A percentile compares a stretch with the other conserved stretches of the same genome.
Evolutionary conservation across 2,888 invertebrate genomes (phyloP).

Genomic region (Phlogophora meticulosa): DNA sequence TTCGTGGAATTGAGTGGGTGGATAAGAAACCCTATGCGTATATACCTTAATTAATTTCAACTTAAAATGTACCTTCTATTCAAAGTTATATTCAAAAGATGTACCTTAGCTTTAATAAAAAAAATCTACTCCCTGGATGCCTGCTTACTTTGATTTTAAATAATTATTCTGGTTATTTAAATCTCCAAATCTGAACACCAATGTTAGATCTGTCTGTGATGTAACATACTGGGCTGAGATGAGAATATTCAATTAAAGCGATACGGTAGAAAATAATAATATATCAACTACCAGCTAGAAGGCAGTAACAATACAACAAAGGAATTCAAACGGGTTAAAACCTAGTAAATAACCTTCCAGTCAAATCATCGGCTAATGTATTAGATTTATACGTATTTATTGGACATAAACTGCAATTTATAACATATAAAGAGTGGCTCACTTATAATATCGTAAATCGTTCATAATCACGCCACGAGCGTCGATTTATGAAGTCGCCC

Average conservation of each 20-base stretch:
- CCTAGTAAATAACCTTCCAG: constrained; percentile 31
- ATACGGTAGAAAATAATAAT: not conserved
- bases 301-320: constrained; percentile 17
- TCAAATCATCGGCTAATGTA: constrained; percentile 54
- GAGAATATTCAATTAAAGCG: constrained; percentile 14
- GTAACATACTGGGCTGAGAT: not conserved
- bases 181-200: not conserved
- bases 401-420: constrained; percentile 68
- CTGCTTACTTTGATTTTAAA: not conserved
- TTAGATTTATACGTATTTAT: constrained; percentile 61
- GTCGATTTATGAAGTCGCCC: constrained; percentile 78
- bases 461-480: constrained; percentile 75
- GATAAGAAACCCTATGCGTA: not conserved
- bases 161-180: not conserved
- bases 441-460: constrained; percentile 75
- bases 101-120: not conserved
- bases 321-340: constrained; percentile 39
- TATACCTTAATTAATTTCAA: constrained; percentile 18
- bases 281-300: constrained; percentile 7
- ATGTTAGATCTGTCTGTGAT: not conserved
- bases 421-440: constrained; percentile 65
- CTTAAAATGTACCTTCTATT: not conserved
- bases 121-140: not conserved
- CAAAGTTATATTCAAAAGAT: not conserved
- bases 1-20: constrained; percentile 19